A percentile compares a stretch with the other conserved stretches of the same genome.
phyloP scores from a whole-genome alignment of 1,140 invertebrate genomes.

The Neodiprion pinetum region DNA sequence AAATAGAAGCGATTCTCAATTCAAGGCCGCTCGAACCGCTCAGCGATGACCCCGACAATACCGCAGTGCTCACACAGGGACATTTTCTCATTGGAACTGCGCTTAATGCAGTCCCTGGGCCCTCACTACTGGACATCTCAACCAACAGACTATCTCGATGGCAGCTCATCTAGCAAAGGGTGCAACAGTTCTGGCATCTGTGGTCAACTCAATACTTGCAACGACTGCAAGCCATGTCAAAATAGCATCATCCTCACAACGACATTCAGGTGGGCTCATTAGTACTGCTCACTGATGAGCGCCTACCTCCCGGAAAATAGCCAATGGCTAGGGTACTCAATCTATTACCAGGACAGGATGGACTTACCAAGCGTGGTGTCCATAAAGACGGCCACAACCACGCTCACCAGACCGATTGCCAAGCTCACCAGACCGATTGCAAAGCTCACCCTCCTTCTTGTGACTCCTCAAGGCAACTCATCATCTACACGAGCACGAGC shows the following conservation, averaged over 20 bases:
- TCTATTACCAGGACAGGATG: conserved; percentile 6
- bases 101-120: neutral
- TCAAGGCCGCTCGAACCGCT: neutral
- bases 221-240: neutral
- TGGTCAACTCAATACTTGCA: conserved; percentile 11
- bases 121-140: neutral
- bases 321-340: neutral
- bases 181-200: conserved; percentile 15
- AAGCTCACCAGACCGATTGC: neutral
- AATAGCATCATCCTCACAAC: conserved; percentile 10
- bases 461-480: too few species aligned
- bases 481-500: too few species aligned
- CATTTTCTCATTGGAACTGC: neutral
- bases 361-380: neutral
- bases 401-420: neutral
- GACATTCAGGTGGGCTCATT: conserved; percentile 15
- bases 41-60: neutral
- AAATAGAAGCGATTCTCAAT: conserved; percentile 25
- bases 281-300: conserved; percentile 16
- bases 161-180: conserved; percentile 16
- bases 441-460: neutral
- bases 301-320: conserved; percentile 8
- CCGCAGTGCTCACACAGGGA: neutral
- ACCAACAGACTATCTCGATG: conserved; percentile 9
- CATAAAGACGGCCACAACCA: neutral